These are phyloP conservation scores for Thinocorus orbignyianus DNA, from an alignment of 2,113 vertebrate species.

Conservation along the genomic window DNA sequence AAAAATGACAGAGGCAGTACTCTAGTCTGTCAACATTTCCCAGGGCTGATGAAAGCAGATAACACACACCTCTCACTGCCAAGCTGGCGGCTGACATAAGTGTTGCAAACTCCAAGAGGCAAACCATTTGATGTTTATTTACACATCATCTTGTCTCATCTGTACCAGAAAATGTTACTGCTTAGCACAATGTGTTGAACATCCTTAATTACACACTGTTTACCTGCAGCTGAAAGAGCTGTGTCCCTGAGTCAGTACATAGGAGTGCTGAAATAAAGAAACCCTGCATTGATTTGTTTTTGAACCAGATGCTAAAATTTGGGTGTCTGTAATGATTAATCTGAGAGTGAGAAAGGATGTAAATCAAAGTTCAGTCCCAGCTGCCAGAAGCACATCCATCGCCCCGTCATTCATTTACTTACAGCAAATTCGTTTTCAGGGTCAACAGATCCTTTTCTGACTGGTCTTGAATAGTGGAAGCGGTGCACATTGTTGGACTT, in stretches of 20 bases:
- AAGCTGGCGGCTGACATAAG: not conserved
- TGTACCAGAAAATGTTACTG: not conserved
- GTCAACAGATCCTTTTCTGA: slow-evolving; percentile 90
- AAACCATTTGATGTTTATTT: not conserved
- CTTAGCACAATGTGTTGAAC: not conserved
- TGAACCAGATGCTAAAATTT: not conserved
- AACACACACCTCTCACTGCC: not conserved
- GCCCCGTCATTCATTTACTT: slow-evolving; percentile 62
- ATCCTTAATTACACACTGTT: not conserved
- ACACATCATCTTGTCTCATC: not conserved
- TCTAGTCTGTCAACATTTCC: not conserved
- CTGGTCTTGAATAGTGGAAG: slow-evolving; percentile 94
- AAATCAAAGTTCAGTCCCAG: not conserved
- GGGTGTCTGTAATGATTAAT: not conserved
- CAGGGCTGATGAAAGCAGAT: not conserved
- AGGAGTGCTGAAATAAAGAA: not conserved
- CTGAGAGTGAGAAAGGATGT: not conserved
- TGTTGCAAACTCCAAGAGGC: not conserved
- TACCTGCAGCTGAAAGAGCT: not conserved
- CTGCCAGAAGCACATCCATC: not conserved
- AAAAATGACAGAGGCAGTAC: not conserved
- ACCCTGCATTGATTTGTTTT: not conserved
- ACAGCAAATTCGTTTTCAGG: slow-evolving; percentile 97
- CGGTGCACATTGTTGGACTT: slow-evolving; percentile 96
- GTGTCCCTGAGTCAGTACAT: not conserved